Conservation (phyloP, 35 echinoderm and acorn worm species). For the Apostichopus japonicus region DNA sequence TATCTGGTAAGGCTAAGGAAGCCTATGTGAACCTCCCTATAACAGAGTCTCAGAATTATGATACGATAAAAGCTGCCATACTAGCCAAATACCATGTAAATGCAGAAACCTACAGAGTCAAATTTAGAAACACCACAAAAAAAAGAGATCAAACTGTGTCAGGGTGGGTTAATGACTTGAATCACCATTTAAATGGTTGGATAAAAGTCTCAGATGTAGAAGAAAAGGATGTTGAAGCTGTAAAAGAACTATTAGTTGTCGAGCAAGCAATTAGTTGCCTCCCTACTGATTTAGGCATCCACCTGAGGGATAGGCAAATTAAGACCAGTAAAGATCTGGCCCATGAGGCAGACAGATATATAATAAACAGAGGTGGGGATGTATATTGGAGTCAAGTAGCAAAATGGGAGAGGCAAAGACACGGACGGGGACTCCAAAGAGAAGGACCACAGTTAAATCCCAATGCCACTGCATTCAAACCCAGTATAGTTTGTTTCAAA, state of each 20-base stretch:
- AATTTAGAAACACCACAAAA: neutral
- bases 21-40: neutral
- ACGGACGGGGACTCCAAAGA: neutral
- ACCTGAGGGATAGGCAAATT: neutral
- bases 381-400: neutral
- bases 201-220: neutral
- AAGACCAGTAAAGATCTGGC: neutral
- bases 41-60: neutral
- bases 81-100: neutral
- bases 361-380: too few relatives aligned
- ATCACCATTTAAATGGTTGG: neutral
- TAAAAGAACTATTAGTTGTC: neutral
- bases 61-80: neutral
- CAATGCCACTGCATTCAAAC: neutral
- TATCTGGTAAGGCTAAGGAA: neutral
- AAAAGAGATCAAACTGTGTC: neutral
- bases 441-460: too few relatives aligned
- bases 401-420: neutral
- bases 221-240: neutral
- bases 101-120: neutral
- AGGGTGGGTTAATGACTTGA: neutral
- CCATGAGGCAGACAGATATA: too few relatives aligned
- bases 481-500: neutral
- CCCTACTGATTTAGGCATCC: neutral
- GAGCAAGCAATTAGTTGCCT: neutral